Percentiles rank a stretch among this genome's conserved stretches.
phyloP scores from a whole-genome alignment of 2,888 invertebrate species.

The Cetonia aurata region DNA sequence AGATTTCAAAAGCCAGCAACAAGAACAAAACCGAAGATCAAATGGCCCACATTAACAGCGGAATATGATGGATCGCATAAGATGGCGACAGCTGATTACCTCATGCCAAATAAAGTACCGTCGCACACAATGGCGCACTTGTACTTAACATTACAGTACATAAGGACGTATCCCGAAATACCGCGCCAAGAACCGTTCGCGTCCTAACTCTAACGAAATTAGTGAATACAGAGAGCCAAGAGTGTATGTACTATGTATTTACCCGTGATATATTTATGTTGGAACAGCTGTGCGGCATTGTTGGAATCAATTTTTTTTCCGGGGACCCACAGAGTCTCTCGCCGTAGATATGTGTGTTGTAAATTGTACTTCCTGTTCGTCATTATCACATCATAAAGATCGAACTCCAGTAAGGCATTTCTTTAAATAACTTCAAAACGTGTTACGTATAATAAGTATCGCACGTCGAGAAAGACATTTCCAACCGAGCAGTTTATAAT shows the following conservation, averaged over 20 bases:
- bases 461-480: slow-evolving; percentile 13
- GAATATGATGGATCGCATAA: not conserved
- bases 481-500: slow-evolving; percentile 28
- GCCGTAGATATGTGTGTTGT: slow-evolving; percentile 30
- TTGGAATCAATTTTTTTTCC: slow-evolving; percentile 38
- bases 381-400: slow-evolving; percentile 40
- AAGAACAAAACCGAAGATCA: not conserved
- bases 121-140: slow-evolving; percentile 27
- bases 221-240: not conserved
- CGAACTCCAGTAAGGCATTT: slow-evolving; percentile 30
- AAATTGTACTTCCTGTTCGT: slow-evolving; percentile 26
- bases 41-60: slow-evolving; percentile 16
- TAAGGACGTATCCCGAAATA: slow-evolving; percentile 14
- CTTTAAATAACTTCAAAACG: slow-evolving; percentile 33
- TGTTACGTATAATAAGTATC: slow-evolving; percentile 6
- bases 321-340: slow-evolving; percentile 29
- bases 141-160: slow-evolving; percentile 33
- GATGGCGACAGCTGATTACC: slow-evolving; percentile 32
- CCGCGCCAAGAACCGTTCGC: slow-evolving; percentile 5
- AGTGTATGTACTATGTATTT: slow-evolving; percentile 1
- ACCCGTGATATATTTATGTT: slow-evolving; percentile 25
- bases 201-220: slow-evolving; percentile 21
- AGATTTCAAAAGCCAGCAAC: no score
- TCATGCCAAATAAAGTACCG: slow-evolving; percentile 32
- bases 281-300: slow-evolving; percentile 37